Evolutionary conservation across 2,797 vertebrate genomes (phyloP).

Genomic region (Oreochromis mossambicus): DNA sequence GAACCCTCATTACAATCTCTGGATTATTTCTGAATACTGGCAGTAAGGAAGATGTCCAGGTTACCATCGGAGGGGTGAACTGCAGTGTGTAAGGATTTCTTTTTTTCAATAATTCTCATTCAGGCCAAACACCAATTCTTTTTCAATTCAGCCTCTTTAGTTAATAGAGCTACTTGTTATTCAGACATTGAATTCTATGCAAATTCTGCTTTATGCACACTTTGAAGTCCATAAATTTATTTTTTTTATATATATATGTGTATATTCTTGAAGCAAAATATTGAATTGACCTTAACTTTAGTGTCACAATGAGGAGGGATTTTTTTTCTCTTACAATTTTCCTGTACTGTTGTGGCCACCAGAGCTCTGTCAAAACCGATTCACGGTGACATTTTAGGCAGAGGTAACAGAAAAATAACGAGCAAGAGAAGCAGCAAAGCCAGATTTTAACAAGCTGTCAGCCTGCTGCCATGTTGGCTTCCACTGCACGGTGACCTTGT

Average conservation of each 20-base stretch:
- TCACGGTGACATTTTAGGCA: slow-evolving; percentile 43
- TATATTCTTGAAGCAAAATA: slow-evolving; percentile 19
- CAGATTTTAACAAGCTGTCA: slow-evolving; percentile 61
- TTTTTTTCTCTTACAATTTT: background rate
- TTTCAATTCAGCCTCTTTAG: slow-evolving; percentile 19
- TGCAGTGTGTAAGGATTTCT: slow-evolving; percentile 86
- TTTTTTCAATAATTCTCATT: slow-evolving; percentile 34
- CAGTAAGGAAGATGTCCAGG: slow-evolving; percentile 83
- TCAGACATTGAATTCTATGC: slow-evolving; percentile 37
- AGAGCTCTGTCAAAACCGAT: slow-evolving; percentile 33
- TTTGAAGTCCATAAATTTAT: too few species aligned
- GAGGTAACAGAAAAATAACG: slow-evolving; percentile 50
- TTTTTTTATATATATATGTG: background rate
- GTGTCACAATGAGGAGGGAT: slow-evolving; percentile 14
- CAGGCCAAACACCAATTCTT: slow-evolving; percentile 12
- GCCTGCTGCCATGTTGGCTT: slow-evolving; percentile 48
- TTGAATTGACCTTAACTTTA: slow-evolving; percentile 44
- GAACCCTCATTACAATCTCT: slow-evolving; percentile 86
- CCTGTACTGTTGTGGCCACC: slow-evolving; percentile 10
- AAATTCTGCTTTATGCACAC: too few species aligned
- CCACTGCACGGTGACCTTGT: slow-evolving; percentile 28
- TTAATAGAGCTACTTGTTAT: slow-evolving; percentile 53
- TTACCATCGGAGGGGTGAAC: slow-evolving; percentile 73
- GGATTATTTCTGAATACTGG: slow-evolving; percentile 84
- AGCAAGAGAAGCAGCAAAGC: slow-evolving; percentile 38